Evolutionary conservation across 2,888 invertebrate species (phyloP).

Genomic region (Hirtodrosophila cameraria): DNA sequence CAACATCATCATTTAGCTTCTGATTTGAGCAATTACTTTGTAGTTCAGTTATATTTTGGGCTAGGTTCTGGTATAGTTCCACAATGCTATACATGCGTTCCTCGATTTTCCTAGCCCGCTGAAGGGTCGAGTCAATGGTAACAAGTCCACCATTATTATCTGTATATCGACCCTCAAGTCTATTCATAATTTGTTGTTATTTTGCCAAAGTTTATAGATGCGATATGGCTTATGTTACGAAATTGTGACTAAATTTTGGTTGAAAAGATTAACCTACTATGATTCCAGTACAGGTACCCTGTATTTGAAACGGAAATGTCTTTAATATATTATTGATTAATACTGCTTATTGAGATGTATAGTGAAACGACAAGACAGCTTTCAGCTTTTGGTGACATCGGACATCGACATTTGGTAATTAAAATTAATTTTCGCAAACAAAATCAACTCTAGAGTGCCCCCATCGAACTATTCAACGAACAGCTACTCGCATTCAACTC

Average conservation of each 20-base stretch:
- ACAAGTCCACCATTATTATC: neutral
- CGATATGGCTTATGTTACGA: neutral
- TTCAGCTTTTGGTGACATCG: conserved; percentile 48
- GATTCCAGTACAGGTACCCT: neutral
- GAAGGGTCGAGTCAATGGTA: neutral
- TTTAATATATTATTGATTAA: conserved; percentile 56
- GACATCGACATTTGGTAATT: conserved; percentile 64
- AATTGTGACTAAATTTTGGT: neutral
- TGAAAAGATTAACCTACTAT: neutral
- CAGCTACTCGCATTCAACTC: conserved; percentile 32
- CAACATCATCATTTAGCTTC: neutral
- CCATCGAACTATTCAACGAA: conserved; percentile 14
- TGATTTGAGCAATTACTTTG: neutral
- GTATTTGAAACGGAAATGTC: conserved; percentile 46
- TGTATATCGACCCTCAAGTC: neutral
- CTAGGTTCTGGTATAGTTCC: neutral
- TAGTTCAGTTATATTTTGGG: neutral
- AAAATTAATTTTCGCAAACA: conserved; percentile 68
- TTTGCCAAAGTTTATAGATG: neutral
- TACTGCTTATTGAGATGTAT: neutral
- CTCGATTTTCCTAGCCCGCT: neutral
- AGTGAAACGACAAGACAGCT: conserved; percentile 33
- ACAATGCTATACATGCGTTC: conserved; percentile 9
- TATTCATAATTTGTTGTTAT: neutral
- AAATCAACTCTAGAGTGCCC: conserved; percentile 4